phyloP scores from a whole-genome alignment of 2,888 invertebrate genomes.

The Meandrusa payeni region DNA sequence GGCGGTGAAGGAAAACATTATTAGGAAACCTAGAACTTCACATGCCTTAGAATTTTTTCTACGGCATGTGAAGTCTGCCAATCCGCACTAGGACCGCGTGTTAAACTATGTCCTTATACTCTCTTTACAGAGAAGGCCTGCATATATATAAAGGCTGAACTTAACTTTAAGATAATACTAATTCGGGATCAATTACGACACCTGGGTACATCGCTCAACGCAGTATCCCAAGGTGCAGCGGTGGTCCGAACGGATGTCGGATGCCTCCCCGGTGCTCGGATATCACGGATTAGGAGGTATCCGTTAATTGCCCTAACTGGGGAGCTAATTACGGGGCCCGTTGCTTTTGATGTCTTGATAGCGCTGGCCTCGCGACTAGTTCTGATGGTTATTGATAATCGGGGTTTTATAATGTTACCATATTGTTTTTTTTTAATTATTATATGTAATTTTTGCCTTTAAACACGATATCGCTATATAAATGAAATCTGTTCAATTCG shows the following conservation, averaged over 20 bases:
- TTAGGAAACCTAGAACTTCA: no score
- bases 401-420: background rate
- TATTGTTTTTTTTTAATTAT: background rate
- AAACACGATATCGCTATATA: no score
- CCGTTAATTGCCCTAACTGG: constrained; percentile 49
- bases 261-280: constrained; percentile 34
- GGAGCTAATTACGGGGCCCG: constrained; percentile 20
- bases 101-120: no score
- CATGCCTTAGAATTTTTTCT: no score
- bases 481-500: no score
- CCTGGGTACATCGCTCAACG: background rate
- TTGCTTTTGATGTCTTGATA: constrained; percentile 21
- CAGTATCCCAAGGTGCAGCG: constrained; percentile 23
- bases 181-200: background rate
- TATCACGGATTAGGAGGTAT: constrained; percentile 38
- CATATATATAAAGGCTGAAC: no score
- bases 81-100: no score
- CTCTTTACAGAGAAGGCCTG: no score
- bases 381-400: constrained; percentile 4
- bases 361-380: background rate
- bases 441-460: background rate
- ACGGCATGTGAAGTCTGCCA: no score
- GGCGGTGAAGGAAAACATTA: no score
- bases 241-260: constrained; percentile 30
- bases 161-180: no score